Conservation (phyloP, 2,113 vertebrate genomes). For the Rhinopomastus cyanomelas region DNA sequence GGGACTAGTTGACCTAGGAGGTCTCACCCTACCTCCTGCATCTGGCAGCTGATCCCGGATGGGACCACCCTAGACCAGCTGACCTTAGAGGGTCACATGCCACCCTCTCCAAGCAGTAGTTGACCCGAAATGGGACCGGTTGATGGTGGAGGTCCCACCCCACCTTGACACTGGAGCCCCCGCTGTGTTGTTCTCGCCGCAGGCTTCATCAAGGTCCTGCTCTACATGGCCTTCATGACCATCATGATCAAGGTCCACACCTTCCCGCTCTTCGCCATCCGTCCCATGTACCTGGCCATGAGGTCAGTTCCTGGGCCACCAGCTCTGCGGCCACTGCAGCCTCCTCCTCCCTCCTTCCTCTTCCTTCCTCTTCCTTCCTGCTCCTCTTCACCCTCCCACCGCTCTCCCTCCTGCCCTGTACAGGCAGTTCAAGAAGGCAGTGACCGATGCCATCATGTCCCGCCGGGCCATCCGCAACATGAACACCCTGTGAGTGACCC, state of each 20-base stretch:
- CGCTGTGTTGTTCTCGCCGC: rapidly evolving
- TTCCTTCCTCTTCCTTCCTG: no score
- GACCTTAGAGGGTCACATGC: no score
- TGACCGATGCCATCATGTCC: neutral
- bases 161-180: neutral
- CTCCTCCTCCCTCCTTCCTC: no score
- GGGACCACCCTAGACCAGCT: neutral
- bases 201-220: conserved; percentile 96
- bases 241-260: conserved; percentile 99
- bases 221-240: conserved; percentile 98
- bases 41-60: no score
- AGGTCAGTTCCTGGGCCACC: conserved; percentile 75
- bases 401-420: neutral
- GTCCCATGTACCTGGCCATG: conserved; percentile 99
- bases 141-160: no score
- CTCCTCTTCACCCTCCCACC: no score
- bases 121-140: neutral
- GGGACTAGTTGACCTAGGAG: neutral
- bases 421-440: neutral
- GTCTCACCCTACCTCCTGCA: no score
- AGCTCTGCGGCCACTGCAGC: no score
- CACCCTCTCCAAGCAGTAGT: no score
- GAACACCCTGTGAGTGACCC: neutral
- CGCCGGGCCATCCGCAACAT: neutral
- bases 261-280: conserved; percentile 96